Evolutionary conservation across 2,113 vertebrate species (phyloP).

Genomic region (Gila orcuttii): DNA sequence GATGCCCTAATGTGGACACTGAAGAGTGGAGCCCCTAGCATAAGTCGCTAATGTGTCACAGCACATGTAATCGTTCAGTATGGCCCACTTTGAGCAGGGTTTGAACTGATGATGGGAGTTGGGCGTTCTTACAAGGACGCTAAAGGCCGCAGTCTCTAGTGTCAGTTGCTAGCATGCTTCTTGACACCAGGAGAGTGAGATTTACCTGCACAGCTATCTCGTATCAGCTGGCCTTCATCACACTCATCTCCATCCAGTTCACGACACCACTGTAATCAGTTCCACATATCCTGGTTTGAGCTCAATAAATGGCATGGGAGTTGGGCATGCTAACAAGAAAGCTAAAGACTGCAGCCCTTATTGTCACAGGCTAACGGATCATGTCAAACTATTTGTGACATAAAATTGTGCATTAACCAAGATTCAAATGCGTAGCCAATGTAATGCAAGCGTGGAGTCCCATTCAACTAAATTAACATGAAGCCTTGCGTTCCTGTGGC

Average conservation of each 20-base stretch:
- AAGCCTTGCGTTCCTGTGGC: not conserved
- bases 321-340: not conserved
- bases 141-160: not conserved
- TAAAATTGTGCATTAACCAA: not conserved
- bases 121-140: not conserved
- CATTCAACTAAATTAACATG: not conserved
- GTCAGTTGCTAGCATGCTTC: too few species aligned
- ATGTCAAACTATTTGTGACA: not conserved
- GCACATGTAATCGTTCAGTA: not conserved
- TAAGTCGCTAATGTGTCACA: not conserved
- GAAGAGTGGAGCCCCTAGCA: not conserved
- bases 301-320: not conserved
- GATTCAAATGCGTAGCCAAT: not conserved
- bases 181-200: not conserved
- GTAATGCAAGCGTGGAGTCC: not conserved
- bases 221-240: not conserved
- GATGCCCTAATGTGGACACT: not conserved
- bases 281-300: too few species aligned
- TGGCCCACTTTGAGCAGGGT: not conserved
- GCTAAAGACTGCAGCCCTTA: too few species aligned
- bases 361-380: too few species aligned
- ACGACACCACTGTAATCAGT: not conserved
- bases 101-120: not conserved
- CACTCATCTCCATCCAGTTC: not conserved
- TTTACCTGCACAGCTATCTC: not conserved